Base-by-base conservation (phyloP, 2,888 invertebrate genomes). In the Brachypalpus laphriformis region DNA sequence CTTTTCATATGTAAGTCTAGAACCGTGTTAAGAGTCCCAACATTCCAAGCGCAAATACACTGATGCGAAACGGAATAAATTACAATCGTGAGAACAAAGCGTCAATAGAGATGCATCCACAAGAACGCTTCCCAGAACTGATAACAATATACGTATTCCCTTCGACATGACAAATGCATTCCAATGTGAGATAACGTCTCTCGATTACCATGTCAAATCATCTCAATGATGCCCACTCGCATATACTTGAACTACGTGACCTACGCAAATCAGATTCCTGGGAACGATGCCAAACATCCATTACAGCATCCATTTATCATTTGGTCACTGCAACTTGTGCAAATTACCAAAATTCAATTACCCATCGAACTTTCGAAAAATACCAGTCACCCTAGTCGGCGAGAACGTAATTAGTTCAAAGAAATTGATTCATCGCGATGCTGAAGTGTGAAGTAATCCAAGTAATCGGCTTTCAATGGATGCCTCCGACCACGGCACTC, bases 371-470 rank as follows among this genome's bases (percentile, higher is more conserved):
- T 16, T 6, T 9, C 45, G 14, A n/a, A n/a, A n/a, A n/a, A n/a
- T n/a, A n/a, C n/a, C n/a, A n/a, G n/a, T n/a, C n/a, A 28, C n/a
- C 40, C 28, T 20, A 22, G 6, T 61, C 54, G 3, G 9, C n/a
- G n/a, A 18, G 18, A n/a, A 31, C 57, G 57, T 85, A 85, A 85
- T 85, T 85, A 85, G 81, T 81, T 85, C 81, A 47, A 61, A 75
- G 65, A 85, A 85, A 85, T 81, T 85, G 85, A 85, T 85, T 85
- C 81, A 85, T 85, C 85, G 51, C 65, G 61, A 85, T 40, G 75
- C 6, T 66, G 85, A 81, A 81, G 85, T 85, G 85, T 85, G 85
- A 85, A 85, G 85, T 85, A 85, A 85, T 85, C 81, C 85, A 54
- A 66, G 65, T 85, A 85, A 85, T 85, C 85, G 81, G 75, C 75